Evolutionary conservation across 2,797 vertebrate species (phyloP).

Genomic region (Manis crassicaudata): DNA sequence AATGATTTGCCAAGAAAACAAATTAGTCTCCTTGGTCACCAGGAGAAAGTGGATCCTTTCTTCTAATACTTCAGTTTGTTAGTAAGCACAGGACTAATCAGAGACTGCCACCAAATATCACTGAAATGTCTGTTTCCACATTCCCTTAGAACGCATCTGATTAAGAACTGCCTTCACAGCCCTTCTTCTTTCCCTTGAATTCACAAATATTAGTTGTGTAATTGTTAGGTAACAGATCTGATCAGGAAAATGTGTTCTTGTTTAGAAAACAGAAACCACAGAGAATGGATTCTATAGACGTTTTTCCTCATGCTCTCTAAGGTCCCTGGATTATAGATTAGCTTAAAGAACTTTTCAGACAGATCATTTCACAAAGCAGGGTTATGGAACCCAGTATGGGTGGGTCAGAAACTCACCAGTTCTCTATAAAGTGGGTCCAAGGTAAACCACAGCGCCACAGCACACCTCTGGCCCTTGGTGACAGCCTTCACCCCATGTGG

Average conservation of each 20-base stretch:
- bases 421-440: constrained; percentile 96
- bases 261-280: constrained; percentile 6
- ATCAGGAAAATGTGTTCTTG: background rate
- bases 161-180: background rate
- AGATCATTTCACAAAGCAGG: background rate
- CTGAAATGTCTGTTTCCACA: background rate
- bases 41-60: background rate
- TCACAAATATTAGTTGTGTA: background rate
- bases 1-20: background rate
- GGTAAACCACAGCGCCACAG: constrained; percentile 98
- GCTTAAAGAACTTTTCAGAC: background rate
- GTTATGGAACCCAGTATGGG: accelerated
- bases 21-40: background rate
- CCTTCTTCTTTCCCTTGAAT: background rate
- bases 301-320: background rate
- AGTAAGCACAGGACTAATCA: background rate
- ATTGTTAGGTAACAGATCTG: background rate
- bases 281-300: background rate
- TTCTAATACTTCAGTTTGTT: background rate
- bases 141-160: background rate
- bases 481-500: constrained; percentile 97
- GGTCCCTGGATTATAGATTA: background rate
- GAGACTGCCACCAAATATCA: background rate
- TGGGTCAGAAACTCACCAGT: constrained; percentile 88
- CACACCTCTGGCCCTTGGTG: constrained; percentile 95